These are phyloP conservation scores for Trachelus troglodyta DNA, from an alignment of 2,888 invertebrate species.

Conservation along the genomic window DNA sequence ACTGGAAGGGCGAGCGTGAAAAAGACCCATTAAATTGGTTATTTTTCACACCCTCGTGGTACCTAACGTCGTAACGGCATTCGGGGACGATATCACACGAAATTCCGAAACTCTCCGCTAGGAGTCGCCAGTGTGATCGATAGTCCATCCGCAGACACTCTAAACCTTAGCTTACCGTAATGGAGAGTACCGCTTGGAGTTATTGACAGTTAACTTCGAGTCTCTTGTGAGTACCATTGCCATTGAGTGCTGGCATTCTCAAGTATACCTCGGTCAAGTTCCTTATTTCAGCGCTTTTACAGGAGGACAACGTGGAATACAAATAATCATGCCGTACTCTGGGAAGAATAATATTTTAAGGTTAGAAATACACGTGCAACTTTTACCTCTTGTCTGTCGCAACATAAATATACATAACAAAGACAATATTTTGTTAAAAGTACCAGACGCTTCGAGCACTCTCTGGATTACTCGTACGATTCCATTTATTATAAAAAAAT, in stretches of 20 bases:
- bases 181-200: background rate
- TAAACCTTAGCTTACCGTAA: background rate
- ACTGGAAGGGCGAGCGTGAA: constrained; percentile 1
- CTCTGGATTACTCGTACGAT: background rate
- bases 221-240: background rate
- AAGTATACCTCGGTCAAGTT: background rate
- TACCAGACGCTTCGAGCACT: background rate
- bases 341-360: background rate
- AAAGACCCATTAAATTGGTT: constrained; percentile 21
- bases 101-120: background rate
- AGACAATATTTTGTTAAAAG: background rate
- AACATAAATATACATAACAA: background rate
- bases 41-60: constrained; percentile 30
- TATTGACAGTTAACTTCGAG: background rate
- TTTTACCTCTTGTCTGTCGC: background rate
- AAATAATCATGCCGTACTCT: background rate
- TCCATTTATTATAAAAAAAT: background rate
- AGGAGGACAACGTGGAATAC: background rate
- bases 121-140: background rate
- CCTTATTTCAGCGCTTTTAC: background rate
- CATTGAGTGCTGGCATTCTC: background rate
- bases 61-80: background rate
- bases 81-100: background rate
- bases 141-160: background rate
- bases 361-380: background rate